A percentile compares a stretch with the other conserved stretches of the same genome.
These are phyloP conservation scores for Pagrus major DNA, from an alignment of 2,113 vertebrate genomes.

Conservation along the genomic window DNA sequence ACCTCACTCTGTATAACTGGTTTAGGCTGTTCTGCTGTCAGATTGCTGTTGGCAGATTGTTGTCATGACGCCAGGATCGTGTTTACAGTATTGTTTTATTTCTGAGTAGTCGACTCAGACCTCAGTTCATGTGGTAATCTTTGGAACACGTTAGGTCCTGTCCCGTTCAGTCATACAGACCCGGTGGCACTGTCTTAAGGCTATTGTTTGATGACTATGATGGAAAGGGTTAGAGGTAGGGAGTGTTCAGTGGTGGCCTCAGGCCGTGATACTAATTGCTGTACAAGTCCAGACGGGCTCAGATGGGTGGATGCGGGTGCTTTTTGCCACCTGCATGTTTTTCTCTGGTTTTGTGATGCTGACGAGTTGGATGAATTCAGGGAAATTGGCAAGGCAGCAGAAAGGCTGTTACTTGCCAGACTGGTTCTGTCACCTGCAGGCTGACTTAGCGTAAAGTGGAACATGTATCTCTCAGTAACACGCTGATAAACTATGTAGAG, in stretches of 20 bases:
- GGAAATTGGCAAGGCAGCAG: conserved; percentile 53
- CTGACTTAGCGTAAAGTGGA: conserved; percentile 46
- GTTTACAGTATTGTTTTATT: conserved; percentile 50
- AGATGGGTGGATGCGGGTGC: conserved; percentile 65
- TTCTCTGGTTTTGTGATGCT: conserved; percentile 46
- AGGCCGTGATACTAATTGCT: conserved; percentile 60
- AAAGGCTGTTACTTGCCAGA: conserved; percentile 76
- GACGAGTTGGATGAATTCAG: conserved; percentile 39
- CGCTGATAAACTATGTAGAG: background rate
- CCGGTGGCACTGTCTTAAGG: conserved; percentile 40
- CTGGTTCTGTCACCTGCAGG: conserved; percentile 73
- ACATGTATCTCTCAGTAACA: conserved; percentile 5
- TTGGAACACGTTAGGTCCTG: conserved; percentile 73
- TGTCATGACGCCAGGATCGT: conserved; percentile 54
- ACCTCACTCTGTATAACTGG: conserved; percentile 68
- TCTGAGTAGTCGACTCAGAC: conserved; percentile 22
- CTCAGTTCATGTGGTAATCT: conserved; percentile 42
- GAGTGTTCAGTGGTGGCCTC: conserved; percentile 57
- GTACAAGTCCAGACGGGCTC: conserved; percentile 66
- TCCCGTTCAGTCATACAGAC: conserved; percentile 47
- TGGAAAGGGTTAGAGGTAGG: conserved; percentile 32
- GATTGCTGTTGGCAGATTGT: conserved; percentile 60
- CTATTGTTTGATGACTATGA: conserved; percentile 65
- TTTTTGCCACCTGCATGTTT: conserved; percentile 49
- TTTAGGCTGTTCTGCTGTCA: conserved; percentile 74